phyloP scores from a whole-genome alignment of 2,797 vertebrate species.

The Chromobotia macracanthus region DNA sequence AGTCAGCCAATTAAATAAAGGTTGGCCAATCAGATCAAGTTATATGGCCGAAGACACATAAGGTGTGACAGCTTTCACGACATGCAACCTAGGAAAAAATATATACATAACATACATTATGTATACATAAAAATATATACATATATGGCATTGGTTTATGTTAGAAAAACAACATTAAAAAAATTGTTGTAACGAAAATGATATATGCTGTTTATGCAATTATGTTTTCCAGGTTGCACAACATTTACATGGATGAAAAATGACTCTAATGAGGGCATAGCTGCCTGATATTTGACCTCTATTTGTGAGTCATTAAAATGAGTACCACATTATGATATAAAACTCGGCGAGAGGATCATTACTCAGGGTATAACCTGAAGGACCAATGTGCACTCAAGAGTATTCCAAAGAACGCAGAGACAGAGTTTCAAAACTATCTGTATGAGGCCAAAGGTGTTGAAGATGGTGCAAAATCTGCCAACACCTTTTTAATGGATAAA shows the following conservation, averaged over 20 bases:
- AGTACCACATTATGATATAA: neutral
- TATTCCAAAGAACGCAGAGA: neutral
- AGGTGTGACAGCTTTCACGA: too few species aligned
- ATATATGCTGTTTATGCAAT: neutral
- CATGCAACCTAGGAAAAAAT: too few species aligned
- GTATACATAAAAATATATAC: too few species aligned
- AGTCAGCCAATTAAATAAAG: too few species aligned
- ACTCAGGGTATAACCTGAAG: neutral
- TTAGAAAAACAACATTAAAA: too few species aligned
- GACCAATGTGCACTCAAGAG: slow-evolving; percentile 3
- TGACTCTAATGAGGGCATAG: slow-evolving; percentile 23
- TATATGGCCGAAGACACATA: too few species aligned
- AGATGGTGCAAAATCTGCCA: too few species aligned
- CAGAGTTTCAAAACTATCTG: neutral
- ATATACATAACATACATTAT: too few species aligned
- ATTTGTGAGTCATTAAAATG: slow-evolving; percentile 18
- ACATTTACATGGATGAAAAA: slow-evolving; percentile 19
- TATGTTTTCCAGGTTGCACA: slow-evolving; percentile 1
- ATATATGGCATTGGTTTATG: too few species aligned
- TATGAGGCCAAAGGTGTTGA: neutral
- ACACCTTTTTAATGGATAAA: too few species aligned
- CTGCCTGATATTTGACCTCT: slow-evolving; percentile 23
- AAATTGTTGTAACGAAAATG: too few species aligned
- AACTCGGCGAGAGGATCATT: neutral
- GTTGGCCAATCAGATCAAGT: too few species aligned